phyloP scores from a whole-genome alignment of 2,888 invertebrate genomes.

The Automeris io region DNA sequence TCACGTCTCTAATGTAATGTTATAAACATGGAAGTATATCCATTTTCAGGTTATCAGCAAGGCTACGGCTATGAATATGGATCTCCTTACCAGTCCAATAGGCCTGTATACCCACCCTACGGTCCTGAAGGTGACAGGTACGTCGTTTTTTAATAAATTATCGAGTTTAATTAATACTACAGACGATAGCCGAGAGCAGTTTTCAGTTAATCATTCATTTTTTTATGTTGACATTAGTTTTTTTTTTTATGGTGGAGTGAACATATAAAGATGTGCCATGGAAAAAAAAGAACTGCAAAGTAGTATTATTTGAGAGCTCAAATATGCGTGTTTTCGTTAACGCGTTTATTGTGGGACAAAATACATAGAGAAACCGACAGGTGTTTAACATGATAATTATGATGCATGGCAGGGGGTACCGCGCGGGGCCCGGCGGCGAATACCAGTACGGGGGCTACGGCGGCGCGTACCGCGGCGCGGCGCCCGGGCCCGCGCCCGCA shows the following conservation, averaged over 20 bases:
- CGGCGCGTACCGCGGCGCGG: slow-evolving; percentile 57
- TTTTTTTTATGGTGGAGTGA: too few species aligned
- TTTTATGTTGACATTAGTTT: too few species aligned
- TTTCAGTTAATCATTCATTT: too few species aligned
- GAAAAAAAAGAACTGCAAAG: too few species aligned
- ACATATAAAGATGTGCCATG: too few species aligned
- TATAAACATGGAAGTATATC: slow-evolving; percentile 8
- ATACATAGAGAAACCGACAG: too few species aligned
- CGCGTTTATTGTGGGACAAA: too few species aligned
- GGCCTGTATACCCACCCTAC: slow-evolving; percentile 88
- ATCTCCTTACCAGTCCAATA: slow-evolving; percentile 82
- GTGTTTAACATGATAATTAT: too few species aligned
- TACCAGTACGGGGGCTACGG: slow-evolving; percentile 69
- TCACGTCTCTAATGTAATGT: not conserved
- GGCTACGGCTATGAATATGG: slow-evolving; percentile 83
- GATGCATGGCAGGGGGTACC: slow-evolving; percentile 57
- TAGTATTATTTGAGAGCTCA: too few species aligned
- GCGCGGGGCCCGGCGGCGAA: slow-evolving; percentile 32
- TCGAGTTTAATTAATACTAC: not conserved
- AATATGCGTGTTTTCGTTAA: too few species aligned
- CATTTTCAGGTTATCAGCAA: slow-evolving; percentile 78
- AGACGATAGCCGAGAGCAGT: too few species aligned
- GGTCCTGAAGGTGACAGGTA: slow-evolving; percentile 84
- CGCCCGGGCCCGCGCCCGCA: slow-evolving; percentile 32
- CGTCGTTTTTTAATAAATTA: slow-evolving; percentile 13